Conservation (phyloP, 1,140 invertebrate genomes). For the Sycophaga agraensis region DNA sequence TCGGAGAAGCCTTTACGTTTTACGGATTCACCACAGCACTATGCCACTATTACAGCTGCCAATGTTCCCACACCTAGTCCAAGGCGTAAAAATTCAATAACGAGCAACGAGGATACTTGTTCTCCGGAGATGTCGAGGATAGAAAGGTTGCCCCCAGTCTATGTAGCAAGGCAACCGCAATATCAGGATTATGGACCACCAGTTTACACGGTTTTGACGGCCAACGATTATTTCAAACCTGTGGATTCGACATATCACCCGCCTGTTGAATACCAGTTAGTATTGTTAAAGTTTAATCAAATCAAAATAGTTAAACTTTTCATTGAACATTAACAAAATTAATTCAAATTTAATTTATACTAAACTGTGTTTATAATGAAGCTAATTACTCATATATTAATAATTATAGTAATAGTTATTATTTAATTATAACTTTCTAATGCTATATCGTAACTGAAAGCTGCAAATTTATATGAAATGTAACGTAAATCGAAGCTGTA, state of each 20-base stretch:
- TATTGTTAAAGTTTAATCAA: constrained; percentile 9
- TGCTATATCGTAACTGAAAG: too few relatives aligned
- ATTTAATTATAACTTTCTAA: too few relatives aligned
- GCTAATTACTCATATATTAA: too few relatives aligned
- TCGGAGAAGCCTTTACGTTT: constrained; percentile 69
- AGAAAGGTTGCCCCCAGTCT: constrained; percentile 60
- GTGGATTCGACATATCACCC: constrained; percentile 47
- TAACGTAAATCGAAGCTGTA: too few relatives aligned
- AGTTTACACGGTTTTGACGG: constrained; percentile 43
- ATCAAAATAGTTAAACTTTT: too few relatives aligned
- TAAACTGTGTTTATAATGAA: too few relatives aligned
- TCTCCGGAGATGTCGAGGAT: constrained; percentile 47
- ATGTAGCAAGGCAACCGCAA: constrained; percentile 45
- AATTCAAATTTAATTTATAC: too few relatives aligned
- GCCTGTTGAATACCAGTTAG: constrained; percentile 51
- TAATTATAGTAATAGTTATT: too few relatives aligned
- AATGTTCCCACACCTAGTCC: constrained; percentile 71
- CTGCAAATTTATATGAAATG: too few relatives aligned
- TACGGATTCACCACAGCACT: constrained; percentile 76
- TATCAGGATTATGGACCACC: constrained; percentile 50
- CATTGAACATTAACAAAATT: too few relatives aligned
- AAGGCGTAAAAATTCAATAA: constrained; percentile 67
- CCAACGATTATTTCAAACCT: constrained; percentile 45
- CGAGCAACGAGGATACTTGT: constrained; percentile 62
- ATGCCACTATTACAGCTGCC: constrained; percentile 45